Conservation (phyloP, 2,113 vertebrate genomes). For the Paedocypris sp. region DNA sequence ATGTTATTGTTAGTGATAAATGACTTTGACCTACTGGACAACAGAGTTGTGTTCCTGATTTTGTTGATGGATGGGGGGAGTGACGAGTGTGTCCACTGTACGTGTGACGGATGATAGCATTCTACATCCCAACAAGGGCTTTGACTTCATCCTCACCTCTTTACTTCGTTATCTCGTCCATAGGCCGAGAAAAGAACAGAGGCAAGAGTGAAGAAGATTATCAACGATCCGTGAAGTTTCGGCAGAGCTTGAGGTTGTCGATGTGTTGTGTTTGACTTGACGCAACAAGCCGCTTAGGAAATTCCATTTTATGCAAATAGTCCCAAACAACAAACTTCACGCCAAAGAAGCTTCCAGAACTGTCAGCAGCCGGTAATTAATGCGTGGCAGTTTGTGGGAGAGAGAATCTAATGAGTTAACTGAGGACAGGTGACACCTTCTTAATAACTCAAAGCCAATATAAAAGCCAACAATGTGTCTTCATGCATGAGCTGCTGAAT, state of each 20-base stretch:
- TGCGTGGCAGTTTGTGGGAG: background rate
- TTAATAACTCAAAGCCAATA: background rate
- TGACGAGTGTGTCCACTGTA: background rate
- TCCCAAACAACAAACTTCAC: background rate
- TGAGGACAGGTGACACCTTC: background rate
- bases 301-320: background rate
- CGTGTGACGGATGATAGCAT: background rate
- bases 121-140: constrained; percentile 1
- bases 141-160: background rate
- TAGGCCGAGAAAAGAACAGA: background rate
- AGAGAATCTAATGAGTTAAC: background rate
- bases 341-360: background rate
- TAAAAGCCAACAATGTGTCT: too few species aligned
- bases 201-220: constrained; percentile 5
- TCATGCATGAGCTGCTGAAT: too few species aligned
- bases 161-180: background rate
- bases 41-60: background rate
- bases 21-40: constrained; percentile 13
- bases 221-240: constrained; percentile 2
- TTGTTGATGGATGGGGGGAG: background rate
- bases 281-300: background rate
- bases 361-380: constrained; percentile 1
- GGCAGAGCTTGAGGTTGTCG: constrained; percentile 6
- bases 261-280: constrained; percentile 4
- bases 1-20: constrained; percentile 5